Percentiles rank a stretch among this genome's conserved stretches.
Conservation (phyloP, 2,888 invertebrate species). For the Erebia ligea region DNA sequence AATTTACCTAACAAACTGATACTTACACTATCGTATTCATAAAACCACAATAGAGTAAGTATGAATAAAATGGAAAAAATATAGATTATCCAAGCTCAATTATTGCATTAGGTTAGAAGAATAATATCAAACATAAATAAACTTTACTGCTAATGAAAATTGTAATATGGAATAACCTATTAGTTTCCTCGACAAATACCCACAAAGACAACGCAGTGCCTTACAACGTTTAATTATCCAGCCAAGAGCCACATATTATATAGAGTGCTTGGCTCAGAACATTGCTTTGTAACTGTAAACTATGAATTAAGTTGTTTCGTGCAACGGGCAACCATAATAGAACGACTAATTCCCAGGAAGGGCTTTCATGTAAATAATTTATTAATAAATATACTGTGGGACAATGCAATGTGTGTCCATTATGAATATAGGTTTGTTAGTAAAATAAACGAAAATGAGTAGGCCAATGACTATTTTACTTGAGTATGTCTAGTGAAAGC, state of each 20-base stretch:
- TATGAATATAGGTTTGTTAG: no score
- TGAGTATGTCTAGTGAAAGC: no score
- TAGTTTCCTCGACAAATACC: background rate
- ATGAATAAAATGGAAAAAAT: no score
- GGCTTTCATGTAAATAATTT: background rate
- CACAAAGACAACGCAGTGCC: constrained; percentile 1
- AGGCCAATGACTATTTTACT: no score
- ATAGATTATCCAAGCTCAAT: background rate
- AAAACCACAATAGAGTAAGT: no score
- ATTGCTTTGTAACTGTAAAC: constrained; percentile 15
- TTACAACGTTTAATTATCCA: constrained; percentile 20
- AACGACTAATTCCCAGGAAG: background rate
- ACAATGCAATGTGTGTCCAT: no score
- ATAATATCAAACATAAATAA: background rate
- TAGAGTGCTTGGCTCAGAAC: constrained; percentile 7
- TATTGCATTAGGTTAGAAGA: no score
- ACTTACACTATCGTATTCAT: no score
- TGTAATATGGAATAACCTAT: background rate
- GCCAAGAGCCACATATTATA: constrained; percentile 14
- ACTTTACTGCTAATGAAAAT: background rate
- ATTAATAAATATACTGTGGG: no score
- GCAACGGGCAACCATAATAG: background rate
- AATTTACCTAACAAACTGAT: no score
- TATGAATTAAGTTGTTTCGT: background rate
- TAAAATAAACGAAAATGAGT: no score